Base-by-base conservation (phyloP, 2,113 vertebrate species). In the Choloepus hoffmanni region DNA sequence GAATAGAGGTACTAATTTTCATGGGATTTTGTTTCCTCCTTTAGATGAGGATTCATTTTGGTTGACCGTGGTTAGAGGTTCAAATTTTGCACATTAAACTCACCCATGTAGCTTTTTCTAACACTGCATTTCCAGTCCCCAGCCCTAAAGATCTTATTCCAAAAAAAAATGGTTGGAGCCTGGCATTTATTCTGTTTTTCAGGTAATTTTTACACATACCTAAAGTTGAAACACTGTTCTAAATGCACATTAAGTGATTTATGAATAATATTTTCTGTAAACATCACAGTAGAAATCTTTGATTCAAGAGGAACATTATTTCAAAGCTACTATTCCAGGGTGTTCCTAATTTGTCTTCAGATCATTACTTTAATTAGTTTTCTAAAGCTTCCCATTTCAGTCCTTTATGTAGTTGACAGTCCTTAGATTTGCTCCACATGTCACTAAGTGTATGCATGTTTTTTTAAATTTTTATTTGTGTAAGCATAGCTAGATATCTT, bases 81-180 rank as follows among this genome's bases (percentile, higher is more conserved):
- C 19, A 10, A 0, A 3, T 24, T 40, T 45, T 89, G 40, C 65
- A 18, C 33, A 0, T 2, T 19, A 40, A 10, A 30, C 78, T 40
- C 5, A 5, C 36, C 13, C 18, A 4, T 7, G 24, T 30, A 23
- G 24, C 50, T 26, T 36, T 62, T 53, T n/a, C 26, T 2, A n/a
- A 55, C 21, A 5, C 18, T 13, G 30, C 4, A 0, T 74, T 50
- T 24, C 63, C 13, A 0, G 40, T 19, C 33, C 24, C 40, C 24
- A 12, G 18, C 62, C 28, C 0, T 19, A 3, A 36, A 81, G 60
- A 33, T n/a, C 45, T 33, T 12, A 3, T 18, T n/a, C 0, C 21
- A 79, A 92, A 43, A 63, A 45, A n/a, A 18, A 4, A 15, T 7
- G 10, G 10, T 12, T 26, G 24, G 15, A 55, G 48, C 7, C 62